Evolutionary conservation across 2,113 vertebrate species (phyloP).

Genomic region (Gallinago paraguaiae): DNA sequence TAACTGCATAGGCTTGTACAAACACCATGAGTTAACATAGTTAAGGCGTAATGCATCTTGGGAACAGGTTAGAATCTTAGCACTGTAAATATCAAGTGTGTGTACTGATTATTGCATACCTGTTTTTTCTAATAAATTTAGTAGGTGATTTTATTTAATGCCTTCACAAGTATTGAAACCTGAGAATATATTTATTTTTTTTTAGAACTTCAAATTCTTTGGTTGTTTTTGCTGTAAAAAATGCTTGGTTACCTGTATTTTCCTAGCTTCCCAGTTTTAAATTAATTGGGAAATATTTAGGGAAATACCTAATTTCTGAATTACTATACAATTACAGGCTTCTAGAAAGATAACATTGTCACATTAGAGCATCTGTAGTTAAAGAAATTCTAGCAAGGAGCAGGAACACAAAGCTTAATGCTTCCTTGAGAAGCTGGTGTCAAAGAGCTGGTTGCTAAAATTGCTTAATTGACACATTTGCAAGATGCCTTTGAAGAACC

Average conservation of each 20-base stretch:
- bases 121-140: not conserved
- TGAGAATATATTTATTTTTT: not conserved
- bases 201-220: not conserved
- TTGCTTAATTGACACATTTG: not conserved
- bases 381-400: not conserved
- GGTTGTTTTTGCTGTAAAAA: not conserved
- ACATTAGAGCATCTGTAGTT: not conserved
- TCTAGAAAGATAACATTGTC: not conserved
- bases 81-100: not conserved
- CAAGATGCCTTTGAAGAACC: not conserved
- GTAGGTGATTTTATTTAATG: not conserved
- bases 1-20: not conserved
- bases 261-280: not conserved
- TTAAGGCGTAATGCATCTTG: not conserved
- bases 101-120: not conserved
- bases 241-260: not conserved
- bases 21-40: too few relatives aligned
- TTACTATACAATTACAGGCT: not conserved
- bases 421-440: not conserved
- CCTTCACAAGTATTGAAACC: not conserved
- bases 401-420: not conserved
- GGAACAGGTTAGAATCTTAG: not conserved
- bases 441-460: not conserved
- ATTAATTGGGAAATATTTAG: not conserved
- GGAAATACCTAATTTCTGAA: not conserved